These are phyloP conservation scores for Alitta virens DNA, from an alignment of 2,888 invertebrate genomes.

Conservation along the genomic window DNA sequence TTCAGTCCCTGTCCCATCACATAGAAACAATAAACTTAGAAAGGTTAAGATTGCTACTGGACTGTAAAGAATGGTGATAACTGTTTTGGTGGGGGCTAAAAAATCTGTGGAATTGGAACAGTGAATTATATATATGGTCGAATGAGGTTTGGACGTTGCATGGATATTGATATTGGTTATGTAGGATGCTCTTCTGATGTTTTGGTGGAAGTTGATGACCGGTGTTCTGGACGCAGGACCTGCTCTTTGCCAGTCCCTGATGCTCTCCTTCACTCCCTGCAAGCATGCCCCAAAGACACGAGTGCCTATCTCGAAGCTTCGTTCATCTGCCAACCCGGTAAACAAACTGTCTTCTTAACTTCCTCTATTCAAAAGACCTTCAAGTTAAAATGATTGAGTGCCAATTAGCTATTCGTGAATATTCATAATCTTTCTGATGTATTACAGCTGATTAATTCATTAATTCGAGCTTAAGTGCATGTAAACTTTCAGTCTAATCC, in stretches of 20 bases:
- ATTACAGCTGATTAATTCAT: no score
- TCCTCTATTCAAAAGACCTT: no score
- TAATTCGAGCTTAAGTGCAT: background rate
- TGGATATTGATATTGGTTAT: constrained; percentile 13
- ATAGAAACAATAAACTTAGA: no score
- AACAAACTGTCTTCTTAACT: no score
- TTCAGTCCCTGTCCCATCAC: no score
- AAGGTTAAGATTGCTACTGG: no score
- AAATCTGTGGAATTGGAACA: no score
- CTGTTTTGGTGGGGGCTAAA: no score
- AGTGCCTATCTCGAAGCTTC: constrained; percentile 12
- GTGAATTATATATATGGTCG: constrained; percentile 13
- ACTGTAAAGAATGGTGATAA: no score
- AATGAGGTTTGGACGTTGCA: constrained; percentile 11
- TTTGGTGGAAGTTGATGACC: constrained; percentile 4
- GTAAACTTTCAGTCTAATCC: background rate
- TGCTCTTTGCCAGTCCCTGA: constrained; percentile 9
- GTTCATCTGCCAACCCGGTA: constrained; percentile 7
- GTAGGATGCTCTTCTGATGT: constrained; percentile 15
- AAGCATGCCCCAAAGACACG: constrained; percentile 12
- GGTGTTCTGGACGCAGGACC: constrained; percentile 8
- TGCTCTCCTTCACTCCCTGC: constrained; percentile 5
- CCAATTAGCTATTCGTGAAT: no score
- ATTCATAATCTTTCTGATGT: no score
- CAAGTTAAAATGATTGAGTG: no score